Conservation (phyloP, 2,797 vertebrate genomes). For the Sus cebifrons region DNA sequence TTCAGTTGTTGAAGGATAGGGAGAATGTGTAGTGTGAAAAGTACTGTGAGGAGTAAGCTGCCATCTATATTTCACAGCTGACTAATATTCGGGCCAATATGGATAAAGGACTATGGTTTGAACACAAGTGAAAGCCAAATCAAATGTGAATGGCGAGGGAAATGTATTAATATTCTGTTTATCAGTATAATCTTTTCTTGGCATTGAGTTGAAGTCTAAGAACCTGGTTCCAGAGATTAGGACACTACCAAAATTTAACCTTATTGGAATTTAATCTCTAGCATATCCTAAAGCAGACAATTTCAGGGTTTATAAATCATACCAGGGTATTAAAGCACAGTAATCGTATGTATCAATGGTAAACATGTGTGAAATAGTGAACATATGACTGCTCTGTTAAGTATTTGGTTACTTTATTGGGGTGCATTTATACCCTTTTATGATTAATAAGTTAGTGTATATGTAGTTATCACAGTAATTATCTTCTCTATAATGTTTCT, state of each 20-base stretch:
- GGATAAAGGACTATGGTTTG: conserved; percentile 69
- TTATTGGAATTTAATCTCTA: conserved; percentile 74
- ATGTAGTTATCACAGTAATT: conserved; percentile 92
- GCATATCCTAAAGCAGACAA: conserved; percentile 68
- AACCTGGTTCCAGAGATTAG: conserved; percentile 72
- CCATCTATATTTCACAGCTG: conserved; percentile 40
- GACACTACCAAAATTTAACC: conserved; percentile 75
- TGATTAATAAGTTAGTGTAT: conserved; percentile 89
- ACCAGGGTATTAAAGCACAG: conserved; percentile 85
- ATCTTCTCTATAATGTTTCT: conserved; percentile 91
- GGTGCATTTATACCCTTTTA: conserved; percentile 90
- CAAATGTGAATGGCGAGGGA: conserved; percentile 68
- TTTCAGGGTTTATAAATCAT: conserved; percentile 87
- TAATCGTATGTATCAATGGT: conserved; percentile 81
- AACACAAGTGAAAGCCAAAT: conserved; percentile 68
- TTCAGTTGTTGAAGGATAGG: conserved; percentile 48
- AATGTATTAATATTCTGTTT: conserved; percentile 70
- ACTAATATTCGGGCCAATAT: conserved; percentile 86
- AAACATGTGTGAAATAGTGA: conserved; percentile 89
- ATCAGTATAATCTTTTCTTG: conserved; percentile 71
- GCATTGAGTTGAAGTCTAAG: conserved; percentile 71
- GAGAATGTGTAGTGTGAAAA: conserved; percentile 24
- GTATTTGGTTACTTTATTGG: conserved; percentile 84
- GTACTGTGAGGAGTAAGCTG: conserved; percentile 13
- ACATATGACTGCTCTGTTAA: conserved; percentile 86